Conservation (phyloP, 2,888 invertebrate genomes). For the Salpingus planirostris region DNA sequence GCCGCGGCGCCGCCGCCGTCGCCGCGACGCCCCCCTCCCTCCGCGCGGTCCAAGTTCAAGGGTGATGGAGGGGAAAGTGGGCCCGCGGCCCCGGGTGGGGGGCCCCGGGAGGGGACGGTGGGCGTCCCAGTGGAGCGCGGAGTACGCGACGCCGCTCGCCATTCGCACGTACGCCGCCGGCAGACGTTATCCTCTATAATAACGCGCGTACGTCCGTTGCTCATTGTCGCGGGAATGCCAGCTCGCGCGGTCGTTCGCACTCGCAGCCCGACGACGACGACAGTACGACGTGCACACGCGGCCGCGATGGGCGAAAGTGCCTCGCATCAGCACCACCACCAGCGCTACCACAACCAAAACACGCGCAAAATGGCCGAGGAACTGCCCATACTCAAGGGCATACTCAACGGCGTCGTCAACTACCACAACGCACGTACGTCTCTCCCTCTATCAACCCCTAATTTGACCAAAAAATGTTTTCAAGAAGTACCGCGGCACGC, state of each 20-base stretch:
- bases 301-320: slow-evolving; percentile 35
- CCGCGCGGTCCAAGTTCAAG: slow-evolving; percentile 39
- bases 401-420: slow-evolving; percentile 82
- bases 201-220: too few relatives aligned
- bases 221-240: slow-evolving; percentile 44
- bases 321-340: slow-evolving; percentile 12
- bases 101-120: too few relatives aligned
- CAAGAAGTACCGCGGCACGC: neutral
- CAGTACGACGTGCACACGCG: slow-evolving; percentile 25
- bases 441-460: slow-evolving; percentile 12
- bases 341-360: too few relatives aligned
- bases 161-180: too few relatives aligned
- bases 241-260: slow-evolving; percentile 28
- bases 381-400: slow-evolving; percentile 83
- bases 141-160: slow-evolving; percentile 5
- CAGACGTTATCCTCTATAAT: too few relatives aligned
- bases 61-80: slow-evolving; percentile 42
- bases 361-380: slow-evolving; percentile 86
- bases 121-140: neutral
- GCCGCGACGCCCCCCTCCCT: slow-evolving; percentile 14
- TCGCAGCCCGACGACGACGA: slow-evolving; percentile 35
- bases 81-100: slow-evolving; percentile 45
- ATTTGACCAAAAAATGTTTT: too few relatives aligned
- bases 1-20: slow-evolving; percentile 7
- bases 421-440: slow-evolving; percentile 91